A percentile compares a stretch with the other conserved stretches of the same genome.
Evolutionary conservation across 2,888 invertebrate species (phyloP).

Genomic region (Phymatocera aterrima): DNA sequence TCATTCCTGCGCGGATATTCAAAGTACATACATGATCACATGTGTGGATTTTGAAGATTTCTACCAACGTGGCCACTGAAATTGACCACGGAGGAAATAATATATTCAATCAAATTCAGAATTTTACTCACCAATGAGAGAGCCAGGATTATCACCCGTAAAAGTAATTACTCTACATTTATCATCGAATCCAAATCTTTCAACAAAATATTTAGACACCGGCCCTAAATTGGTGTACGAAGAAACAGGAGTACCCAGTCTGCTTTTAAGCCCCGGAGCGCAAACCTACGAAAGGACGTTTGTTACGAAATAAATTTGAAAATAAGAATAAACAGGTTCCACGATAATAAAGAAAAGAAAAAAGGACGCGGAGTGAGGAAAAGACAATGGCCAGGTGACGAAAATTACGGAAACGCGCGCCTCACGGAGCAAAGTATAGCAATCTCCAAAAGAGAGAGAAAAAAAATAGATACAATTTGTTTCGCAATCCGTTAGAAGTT

Average conservation of each 20-base stretch:
- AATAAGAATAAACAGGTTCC: too few species aligned
- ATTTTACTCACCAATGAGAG: slow-evolving; percentile 81
- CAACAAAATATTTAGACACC: slow-evolving; percentile 88
- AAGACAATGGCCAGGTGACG: too few species aligned
- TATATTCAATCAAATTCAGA: too few species aligned
- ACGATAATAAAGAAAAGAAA: too few species aligned
- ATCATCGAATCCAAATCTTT: slow-evolving; percentile 89
- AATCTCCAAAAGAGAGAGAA: too few species aligned
- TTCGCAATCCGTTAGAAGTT: not conserved
- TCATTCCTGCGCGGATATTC: slow-evolving; percentile 79
- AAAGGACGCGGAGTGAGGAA: too few species aligned
- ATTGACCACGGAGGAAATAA: too few species aligned
- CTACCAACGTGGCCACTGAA: too few species aligned
- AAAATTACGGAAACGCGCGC: too few species aligned
- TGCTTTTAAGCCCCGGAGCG: slow-evolving; percentile 84
- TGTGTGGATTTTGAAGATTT: too few species aligned
- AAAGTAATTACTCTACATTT: slow-evolving; percentile 91
- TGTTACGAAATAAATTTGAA: not conserved
- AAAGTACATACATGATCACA: too few species aligned
- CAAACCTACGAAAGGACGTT: slow-evolving; percentile 78
- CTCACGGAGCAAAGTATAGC: too few species aligned
- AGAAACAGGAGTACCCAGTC: slow-evolving; percentile 86
- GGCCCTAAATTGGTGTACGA: slow-evolving; percentile 83
- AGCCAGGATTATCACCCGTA: slow-evolving; percentile 97
- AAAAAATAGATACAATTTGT: not conserved